Base-by-base conservation (phyloP, 2,888 invertebrate species). In the Euplexia lucipara region DNA sequence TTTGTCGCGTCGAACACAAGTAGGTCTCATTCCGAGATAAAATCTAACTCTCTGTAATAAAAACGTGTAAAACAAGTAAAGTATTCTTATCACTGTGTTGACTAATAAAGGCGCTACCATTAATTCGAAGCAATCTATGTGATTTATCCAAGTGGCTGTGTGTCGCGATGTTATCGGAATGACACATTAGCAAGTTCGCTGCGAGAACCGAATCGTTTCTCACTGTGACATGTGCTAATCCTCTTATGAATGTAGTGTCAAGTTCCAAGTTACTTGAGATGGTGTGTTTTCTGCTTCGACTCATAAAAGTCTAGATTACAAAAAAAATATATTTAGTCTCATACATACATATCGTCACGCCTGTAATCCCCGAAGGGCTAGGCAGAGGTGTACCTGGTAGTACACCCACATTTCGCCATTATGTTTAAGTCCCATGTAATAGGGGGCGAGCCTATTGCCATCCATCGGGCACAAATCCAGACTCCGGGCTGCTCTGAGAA, bases 101-200 rank as follows among this genome's bases (percentile, higher is more conserved):
- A 78, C 53, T 63, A 68, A 68, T 79, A 76, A 73, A 70, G 59
- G 77, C 16, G 65, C 59, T 72, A 34, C 58, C 60, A 80, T 54
- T 73, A 69, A 61, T 75, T 67, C 57, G 56, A 48, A 62, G 72
- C 78, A 73, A 78, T 73, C 73, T 70, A 62, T 64, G 78, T 78
- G 78, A 74, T 78, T 76, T 78, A 64, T 73, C 60, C 75, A 45
- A 62, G 66, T 56, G 59, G 52, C 51, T 61, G 60, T 47, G 45
- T 47, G 54, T 42, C 47, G 16, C 51, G 76, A 79, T 76, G 37
- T 48, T 84, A 85, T 85, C 84, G 41, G 52, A 37, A 60, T 70
- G 73, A 84, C 64, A 76, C 70, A 85, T 86, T 82, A 80, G 72
- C 75, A 60, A 69, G 76, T 82, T 73, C 51, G 32, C 51, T 37